These are phyloP conservation scores for Microcebus lehilahytsara DNA, from an alignment of 2,113 vertebrate species.

Conservation along the genomic window DNA sequence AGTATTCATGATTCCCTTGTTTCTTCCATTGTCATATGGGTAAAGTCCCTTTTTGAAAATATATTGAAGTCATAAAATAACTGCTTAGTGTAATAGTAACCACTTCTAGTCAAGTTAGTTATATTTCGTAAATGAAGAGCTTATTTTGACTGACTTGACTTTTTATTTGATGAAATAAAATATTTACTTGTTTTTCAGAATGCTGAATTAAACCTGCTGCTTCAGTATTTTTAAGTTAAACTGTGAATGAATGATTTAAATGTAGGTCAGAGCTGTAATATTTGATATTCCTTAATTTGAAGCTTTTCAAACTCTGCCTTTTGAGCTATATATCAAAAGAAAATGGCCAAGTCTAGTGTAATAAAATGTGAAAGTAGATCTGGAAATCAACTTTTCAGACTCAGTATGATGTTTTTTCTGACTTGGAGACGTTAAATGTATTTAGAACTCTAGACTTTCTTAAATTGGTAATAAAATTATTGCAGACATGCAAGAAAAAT, in stretches of 20 bases:
- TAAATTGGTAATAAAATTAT: slow-evolving; percentile 38
- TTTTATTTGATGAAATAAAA: not conserved
- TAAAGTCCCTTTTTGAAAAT: not conserved
- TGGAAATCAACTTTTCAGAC: not conserved
- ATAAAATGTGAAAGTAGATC: not conserved
- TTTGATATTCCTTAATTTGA: slow-evolving; percentile 11
- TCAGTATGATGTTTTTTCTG: not conserved
- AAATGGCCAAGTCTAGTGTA: not conserved
- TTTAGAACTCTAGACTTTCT: slow-evolving; percentile 42
- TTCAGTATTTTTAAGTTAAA: slow-evolving; percentile 9
- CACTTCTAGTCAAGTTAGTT: not conserved
- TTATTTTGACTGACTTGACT: not conserved
- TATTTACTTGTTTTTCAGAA: not conserved
- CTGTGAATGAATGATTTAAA: not conserved
- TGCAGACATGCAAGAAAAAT: not conserved
- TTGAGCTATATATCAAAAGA: not conserved
- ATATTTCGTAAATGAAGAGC: not conserved
- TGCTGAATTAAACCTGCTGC: not conserved
- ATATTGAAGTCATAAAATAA: not conserved
- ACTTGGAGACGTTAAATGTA: not conserved
- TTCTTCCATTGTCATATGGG: not conserved
- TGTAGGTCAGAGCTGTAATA: not conserved
- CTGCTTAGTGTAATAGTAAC: not conserved
- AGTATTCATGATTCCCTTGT: not conserved
- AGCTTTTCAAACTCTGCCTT: not conserved